These are phyloP conservation scores for Gonioctena quinquepunctata DNA, from an alignment of 1,140 invertebrate genomes.

Conservation along the genomic window DNA sequence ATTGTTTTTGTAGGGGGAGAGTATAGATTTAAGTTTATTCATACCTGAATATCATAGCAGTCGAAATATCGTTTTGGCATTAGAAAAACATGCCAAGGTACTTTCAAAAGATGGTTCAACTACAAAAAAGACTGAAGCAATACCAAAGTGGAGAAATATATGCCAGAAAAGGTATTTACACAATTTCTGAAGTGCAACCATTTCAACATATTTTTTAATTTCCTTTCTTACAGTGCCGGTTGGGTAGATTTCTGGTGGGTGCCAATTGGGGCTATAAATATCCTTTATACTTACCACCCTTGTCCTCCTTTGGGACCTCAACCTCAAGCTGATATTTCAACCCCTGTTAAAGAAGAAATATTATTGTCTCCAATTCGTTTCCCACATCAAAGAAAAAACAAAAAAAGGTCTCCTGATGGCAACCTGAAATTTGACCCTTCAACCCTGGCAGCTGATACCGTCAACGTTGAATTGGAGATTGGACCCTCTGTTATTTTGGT, in stretches of 20 bases:
- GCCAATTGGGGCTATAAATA: slow-evolving; percentile 88
- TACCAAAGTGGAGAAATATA: slow-evolving; percentile 84
- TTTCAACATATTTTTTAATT: too few relatives aligned
- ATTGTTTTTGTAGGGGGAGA: slow-evolving; percentile 76
- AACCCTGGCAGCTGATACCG: slow-evolving; percentile 80
- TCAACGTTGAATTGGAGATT: slow-evolving; percentile 90
- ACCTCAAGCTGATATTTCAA: slow-evolving; percentile 88
- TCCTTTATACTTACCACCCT: slow-evolving; percentile 90
- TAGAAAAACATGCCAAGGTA: slow-evolving; percentile 88
- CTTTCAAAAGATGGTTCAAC: slow-evolving; percentile 74
- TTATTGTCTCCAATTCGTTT: slow-evolving; percentile 89
- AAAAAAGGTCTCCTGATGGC: slow-evolving; percentile 58
- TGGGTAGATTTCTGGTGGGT: slow-evolving; percentile 97
- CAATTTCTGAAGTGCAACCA: too few relatives aligned
- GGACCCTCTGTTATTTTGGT: slow-evolving; percentile 87
- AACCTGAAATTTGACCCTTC: slow-evolving; percentile 84
- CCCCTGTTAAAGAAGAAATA: slow-evolving; percentile 92
- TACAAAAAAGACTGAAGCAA: slow-evolving; percentile 61
- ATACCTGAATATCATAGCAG: slow-evolving; percentile 91
- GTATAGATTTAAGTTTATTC: slow-evolving; percentile 85
- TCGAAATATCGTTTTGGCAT: slow-evolving; percentile 77
- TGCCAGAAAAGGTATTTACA: slow-evolving; percentile 72
- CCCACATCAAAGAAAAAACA: slow-evolving; percentile 66
- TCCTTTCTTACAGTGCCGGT: slow-evolving; percentile 62
- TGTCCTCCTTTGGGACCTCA: slow-evolving; percentile 82